phyloP scores from a whole-genome alignment of 2,797 vertebrate species.

The Acropternis orthonyx region DNA sequence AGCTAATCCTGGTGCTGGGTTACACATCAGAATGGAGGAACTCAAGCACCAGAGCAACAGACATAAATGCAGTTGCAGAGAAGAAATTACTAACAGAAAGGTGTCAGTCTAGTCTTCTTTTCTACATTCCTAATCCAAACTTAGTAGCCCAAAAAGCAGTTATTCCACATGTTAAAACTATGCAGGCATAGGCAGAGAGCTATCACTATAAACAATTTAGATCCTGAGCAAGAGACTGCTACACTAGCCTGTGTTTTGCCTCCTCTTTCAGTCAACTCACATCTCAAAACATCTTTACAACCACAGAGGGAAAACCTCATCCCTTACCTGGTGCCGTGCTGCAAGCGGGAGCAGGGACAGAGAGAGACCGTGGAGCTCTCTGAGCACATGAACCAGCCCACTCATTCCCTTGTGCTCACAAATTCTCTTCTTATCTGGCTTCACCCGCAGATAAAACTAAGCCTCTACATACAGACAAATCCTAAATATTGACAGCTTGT shows the following conservation, averaged over 20 bases:
- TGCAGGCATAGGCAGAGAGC: not conserved
- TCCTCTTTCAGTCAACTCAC: not conserved
- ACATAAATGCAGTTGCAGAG: not conserved
- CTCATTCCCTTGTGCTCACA: not conserved
- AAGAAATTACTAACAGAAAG: not conserved
- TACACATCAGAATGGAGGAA: not conserved
- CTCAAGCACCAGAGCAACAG: not conserved
- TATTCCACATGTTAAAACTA: not conserved
- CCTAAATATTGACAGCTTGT: not conserved
- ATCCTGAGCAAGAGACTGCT: not conserved
- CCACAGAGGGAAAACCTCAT: not conserved
- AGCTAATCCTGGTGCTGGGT: not conserved
- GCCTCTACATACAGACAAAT: not conserved
- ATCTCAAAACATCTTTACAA: not conserved
- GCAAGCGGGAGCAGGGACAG: not conserved
- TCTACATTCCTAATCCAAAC: not conserved
- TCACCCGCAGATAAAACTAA: not conserved
- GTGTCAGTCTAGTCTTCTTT: not conserved
- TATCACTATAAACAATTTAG: not conserved
- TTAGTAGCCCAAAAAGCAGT: not conserved
- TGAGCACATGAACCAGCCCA: not conserved
- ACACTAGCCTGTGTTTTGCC: not conserved
- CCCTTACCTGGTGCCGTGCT: not conserved
- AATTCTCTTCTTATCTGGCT: not conserved
- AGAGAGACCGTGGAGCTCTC: rapidly evolving